These are phyloP conservation scores for Nowickia ferox DNA, from an alignment of 2,888 invertebrate genomes.

Conservation along the genomic window DNA sequence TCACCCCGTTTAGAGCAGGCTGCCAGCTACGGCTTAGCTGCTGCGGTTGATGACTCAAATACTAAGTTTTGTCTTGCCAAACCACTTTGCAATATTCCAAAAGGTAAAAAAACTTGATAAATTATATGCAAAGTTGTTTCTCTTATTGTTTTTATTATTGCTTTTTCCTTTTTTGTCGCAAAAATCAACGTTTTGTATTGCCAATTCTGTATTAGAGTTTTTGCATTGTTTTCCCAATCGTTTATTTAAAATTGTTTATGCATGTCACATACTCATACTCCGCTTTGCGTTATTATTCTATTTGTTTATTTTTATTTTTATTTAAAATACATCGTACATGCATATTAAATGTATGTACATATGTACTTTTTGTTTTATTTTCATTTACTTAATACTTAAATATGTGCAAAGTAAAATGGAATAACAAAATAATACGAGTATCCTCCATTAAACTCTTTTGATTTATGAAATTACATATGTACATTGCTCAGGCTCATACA, in stretches of 20 bases:
- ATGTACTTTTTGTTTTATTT: conserved; percentile 12
- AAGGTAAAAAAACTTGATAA: conserved; percentile 76
- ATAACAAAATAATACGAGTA: no score
- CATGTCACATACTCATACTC: conserved; percentile 58
- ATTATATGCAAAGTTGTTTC: conserved; percentile 55
- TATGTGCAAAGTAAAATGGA: no score
- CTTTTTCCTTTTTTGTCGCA: conserved; percentile 71
- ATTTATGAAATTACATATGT: no score
- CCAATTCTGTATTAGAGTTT: conserved; percentile 52
- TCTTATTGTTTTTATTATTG: conserved; percentile 32
- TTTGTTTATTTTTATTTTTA: conserved; percentile 18
- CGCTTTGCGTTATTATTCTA: not conserved
- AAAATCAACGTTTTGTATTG: conserved; percentile 56
- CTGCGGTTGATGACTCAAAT: conserved; percentile 79
- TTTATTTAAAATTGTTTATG: conserved; percentile 64
- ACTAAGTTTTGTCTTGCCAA: conserved; percentile 78
- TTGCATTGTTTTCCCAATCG: conserved; percentile 43
- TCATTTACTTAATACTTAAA: not conserved
- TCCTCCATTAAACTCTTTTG: no score
- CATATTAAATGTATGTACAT: not conserved
- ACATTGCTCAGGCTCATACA: no score
- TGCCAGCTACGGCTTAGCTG: conserved; percentile 75
- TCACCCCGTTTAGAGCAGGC: conserved; percentile 60
- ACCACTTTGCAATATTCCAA: conserved; percentile 76
- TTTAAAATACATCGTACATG: not conserved